Evolutionary conservation across 2,888 invertebrate genomes (phyloP), one percentile per base, ranked within the genome.

Genomic region (Atherix ibis): DNA sequence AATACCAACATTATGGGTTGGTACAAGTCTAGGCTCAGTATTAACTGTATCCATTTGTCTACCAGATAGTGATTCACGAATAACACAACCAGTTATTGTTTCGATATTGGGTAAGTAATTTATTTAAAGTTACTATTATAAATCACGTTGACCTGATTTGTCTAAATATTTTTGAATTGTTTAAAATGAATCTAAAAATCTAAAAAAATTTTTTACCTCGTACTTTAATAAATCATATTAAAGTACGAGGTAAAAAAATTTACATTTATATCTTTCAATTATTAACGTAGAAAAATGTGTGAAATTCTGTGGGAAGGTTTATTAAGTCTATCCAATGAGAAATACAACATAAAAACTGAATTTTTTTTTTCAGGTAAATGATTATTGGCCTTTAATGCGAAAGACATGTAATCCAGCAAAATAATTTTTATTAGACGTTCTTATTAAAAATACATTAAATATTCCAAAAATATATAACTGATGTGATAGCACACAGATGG

Each of bases 21-120:
- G 98, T 51, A 97, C 95, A 47, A 91, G 89, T 62, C 71, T 88
- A 50, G 98, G 98, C 50, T 92, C 95, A 39, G 87, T 94, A 56
- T 72, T 97, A 52, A 89, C 92, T 43, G 77, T 97, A 63, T 76
- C 83, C 61, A 76, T 97, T 55, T 80, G 73, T 56, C 76, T 83
- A 46, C 76, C 81, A 40, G 77, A 81, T 51, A 68, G 76, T 34
- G 89, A 91, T 58, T 70, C 72, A 46, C 67, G 89, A 52, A 76
- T 78, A 55, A 74, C 81, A 44, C 87, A 88, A 57, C 84, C 87
- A 34, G 84, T 88, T 46, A 76, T 81, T 51, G 77, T 91, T 48
- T 79, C 88, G 54, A 82, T 89, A 47, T 84, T 80, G 64, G 84
- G 87, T 84, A 58, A 65, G 67, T 53, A 26, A n/a, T 9, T 26